phyloP scores from a whole-genome alignment of 1,140 invertebrate genomes.

The Leptinotarsa lineolata region DNA sequence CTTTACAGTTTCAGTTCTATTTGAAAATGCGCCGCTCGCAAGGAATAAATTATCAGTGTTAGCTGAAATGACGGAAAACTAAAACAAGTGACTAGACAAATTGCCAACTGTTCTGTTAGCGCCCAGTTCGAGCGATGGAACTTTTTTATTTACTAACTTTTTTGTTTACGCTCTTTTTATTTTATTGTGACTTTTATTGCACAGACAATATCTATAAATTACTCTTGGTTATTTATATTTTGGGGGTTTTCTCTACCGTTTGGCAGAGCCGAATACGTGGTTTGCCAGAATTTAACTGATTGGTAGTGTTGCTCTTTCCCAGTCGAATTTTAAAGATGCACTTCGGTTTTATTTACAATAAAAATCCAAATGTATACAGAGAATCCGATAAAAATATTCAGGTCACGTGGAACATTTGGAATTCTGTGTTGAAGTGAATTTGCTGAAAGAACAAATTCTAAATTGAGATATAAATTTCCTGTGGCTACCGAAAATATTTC shows the following conservation, averaged over 20 bases:
- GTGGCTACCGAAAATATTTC: too few relatives aligned
- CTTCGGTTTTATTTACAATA: not conserved
- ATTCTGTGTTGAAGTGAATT: too few relatives aligned
- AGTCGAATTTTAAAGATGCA: not conserved
- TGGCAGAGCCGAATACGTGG: not conserved
- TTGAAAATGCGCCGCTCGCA: not conserved
- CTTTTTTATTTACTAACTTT: constrained; percentile 9
- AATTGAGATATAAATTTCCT: too few relatives aligned
- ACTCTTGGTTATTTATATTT: constrained; percentile 4
- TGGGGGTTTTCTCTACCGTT: not conserved
- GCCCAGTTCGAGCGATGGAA: not conserved
- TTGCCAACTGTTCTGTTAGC: constrained; percentile 5
- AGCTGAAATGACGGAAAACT: constrained; percentile 8
- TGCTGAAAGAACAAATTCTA: too few relatives aligned
- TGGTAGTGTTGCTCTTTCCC: not conserved
- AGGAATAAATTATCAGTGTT: constrained; percentile 8
- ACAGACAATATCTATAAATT: not conserved
- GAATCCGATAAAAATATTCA: too few relatives aligned
- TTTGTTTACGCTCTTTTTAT: constrained; percentile 6
- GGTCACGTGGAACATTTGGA: too few relatives aligned
- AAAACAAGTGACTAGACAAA: constrained; percentile 8
- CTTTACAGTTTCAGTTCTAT: constrained; percentile 5
- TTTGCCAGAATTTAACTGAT: not conserved
- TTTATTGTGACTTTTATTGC: constrained; percentile 3
- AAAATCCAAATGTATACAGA: not conserved